These are phyloP conservation scores for Euzetes globulus DNA, from an alignment of 2,888 invertebrate genomes.

Conservation along the genomic window DNA sequence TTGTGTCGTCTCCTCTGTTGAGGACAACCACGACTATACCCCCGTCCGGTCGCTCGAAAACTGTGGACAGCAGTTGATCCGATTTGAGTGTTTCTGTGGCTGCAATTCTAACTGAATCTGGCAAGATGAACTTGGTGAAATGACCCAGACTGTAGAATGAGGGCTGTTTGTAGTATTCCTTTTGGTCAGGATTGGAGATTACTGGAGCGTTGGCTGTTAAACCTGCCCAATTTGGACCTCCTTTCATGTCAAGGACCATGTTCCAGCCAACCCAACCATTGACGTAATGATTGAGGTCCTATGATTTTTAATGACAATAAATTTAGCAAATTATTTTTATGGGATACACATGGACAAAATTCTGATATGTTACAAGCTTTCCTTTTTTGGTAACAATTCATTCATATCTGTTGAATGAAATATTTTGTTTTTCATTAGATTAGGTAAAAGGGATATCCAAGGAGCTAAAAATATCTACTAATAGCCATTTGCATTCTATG, in stretches of 20 bases:
- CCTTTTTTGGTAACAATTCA: too few relatives aligned
- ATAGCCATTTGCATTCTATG: too few relatives aligned
- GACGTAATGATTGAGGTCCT: constrained; percentile 52
- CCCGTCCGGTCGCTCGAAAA: constrained; percentile 36
- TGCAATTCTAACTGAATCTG: constrained; percentile 40
- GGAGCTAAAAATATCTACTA: too few relatives aligned
- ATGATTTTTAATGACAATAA: too few relatives aligned
- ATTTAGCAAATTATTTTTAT: too few relatives aligned
- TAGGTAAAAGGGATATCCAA: too few relatives aligned
- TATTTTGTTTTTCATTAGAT: too few relatives aligned
- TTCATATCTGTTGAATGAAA: too few relatives aligned
- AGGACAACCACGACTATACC: constrained; percentile 35
- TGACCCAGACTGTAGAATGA: constrained; percentile 54
- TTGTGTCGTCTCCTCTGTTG: constrained; percentile 32
- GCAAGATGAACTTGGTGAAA: constrained; percentile 47
- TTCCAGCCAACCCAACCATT: constrained; percentile 56
- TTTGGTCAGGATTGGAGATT: constrained; percentile 48
- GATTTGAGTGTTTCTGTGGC: not conserved
- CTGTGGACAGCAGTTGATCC: constrained; percentile 7
- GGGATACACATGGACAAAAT: too few relatives aligned
- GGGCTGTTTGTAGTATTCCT: constrained; percentile 54
- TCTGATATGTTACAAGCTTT: too few relatives aligned
- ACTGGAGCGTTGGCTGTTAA: constrained; percentile 54
- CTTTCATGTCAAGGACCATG: constrained; percentile 50
- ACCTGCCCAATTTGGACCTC: constrained; percentile 54